phyloP scores from a whole-genome alignment of 2,113 vertebrate genomes.

The Prionailurus bengalensis region DNA sequence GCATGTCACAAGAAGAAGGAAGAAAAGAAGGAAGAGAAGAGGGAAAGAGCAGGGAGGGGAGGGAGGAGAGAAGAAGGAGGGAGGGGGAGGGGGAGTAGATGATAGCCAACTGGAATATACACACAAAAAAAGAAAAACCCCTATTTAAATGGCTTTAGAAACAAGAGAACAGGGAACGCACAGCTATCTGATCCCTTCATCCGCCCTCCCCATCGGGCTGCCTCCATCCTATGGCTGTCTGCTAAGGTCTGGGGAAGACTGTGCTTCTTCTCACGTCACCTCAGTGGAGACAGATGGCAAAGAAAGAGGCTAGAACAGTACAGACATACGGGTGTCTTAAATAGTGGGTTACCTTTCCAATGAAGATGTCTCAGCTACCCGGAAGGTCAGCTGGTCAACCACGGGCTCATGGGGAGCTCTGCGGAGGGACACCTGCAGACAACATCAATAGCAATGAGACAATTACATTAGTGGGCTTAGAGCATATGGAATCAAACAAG shows the following conservation, averaged over 20 bases:
- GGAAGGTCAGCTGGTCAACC: too few relatives aligned
- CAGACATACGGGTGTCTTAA: background rate
- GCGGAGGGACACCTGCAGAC: fast-evolving
- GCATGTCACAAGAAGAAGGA: background rate
- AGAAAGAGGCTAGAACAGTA: background rate
- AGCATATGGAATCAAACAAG: background rate
- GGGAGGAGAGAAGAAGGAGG: background rate
- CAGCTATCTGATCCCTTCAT: background rate
- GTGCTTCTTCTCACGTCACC: fast-evolving
- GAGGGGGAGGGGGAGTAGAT: background rate
- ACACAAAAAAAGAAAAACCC: background rate
- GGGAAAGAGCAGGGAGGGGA: fast-evolving
- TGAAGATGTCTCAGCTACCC: background rate
- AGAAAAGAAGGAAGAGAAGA: fast-evolving
- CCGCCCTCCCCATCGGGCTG: background rate
- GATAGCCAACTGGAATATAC: background rate
- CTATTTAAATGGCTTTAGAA: background rate
- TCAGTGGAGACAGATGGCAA: background rate
- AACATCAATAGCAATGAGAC: too few relatives aligned
- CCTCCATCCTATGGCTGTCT: background rate
- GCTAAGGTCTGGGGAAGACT: fast-evolving
- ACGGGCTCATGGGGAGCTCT: fast-evolving
- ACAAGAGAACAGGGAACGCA: background rate
- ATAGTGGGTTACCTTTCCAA: background rate
- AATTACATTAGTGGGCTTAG: fast-evolving